phyloP scores from a whole-genome alignment of 2,113 vertebrate species.

The Nestor notabilis region DNA sequence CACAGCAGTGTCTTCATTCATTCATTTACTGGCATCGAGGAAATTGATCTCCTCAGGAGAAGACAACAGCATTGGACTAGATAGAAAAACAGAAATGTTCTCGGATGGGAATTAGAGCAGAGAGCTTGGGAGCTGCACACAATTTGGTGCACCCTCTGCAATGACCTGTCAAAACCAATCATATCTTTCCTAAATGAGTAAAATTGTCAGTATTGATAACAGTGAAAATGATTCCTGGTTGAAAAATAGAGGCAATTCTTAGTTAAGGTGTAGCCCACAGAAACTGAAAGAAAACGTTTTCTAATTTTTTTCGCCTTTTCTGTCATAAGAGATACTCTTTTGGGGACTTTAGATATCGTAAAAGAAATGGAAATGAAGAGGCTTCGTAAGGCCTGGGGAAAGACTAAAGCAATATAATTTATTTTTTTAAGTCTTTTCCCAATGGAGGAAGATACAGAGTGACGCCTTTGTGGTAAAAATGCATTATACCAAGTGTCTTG shows the following conservation, averaged over 20 bases:
- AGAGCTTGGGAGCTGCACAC: background rate
- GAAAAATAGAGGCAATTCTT: background rate
- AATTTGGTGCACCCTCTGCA: background rate
- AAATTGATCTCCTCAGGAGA: constrained; percentile 9
- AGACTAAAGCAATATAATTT: background rate
- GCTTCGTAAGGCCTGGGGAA: background rate
- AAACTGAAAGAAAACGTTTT: background rate
- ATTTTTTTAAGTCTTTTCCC: background rate
- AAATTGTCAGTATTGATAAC: constrained; percentile 1
- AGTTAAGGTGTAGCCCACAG: background rate
- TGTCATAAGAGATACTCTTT: background rate
- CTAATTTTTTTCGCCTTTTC: background rate
- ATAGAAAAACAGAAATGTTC: background rate
- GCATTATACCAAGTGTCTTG: background rate
- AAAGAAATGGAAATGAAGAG: background rate
- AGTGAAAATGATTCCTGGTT: background rate
- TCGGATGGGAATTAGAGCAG: background rate
- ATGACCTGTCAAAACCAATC: background rate
- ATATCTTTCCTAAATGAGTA: background rate
- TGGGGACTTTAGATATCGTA: background rate
- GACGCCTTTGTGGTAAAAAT: background rate
- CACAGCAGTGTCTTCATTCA: background rate
- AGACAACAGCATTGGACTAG: background rate
- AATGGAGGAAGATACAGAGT: background rate
- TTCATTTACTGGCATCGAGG: background rate